These are phyloP conservation scores for Cinara cedri DNA, from an alignment of 2,888 invertebrate species.

Conservation along the genomic window DNA sequence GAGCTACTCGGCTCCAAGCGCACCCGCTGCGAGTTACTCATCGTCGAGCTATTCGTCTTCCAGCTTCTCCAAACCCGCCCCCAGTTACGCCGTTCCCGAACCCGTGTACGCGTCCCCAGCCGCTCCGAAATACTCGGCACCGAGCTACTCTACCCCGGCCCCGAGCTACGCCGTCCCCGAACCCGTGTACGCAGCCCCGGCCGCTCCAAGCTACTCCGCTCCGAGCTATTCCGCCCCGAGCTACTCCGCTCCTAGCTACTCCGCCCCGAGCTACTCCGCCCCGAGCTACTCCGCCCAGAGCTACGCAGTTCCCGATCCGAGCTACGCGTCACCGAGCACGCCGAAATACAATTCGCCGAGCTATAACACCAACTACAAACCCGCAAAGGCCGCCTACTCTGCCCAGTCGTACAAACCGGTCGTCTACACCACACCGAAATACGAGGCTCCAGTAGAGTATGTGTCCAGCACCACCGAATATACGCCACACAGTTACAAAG, in stretches of 20 bases:
- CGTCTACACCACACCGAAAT: slow-evolving; percentile 44
- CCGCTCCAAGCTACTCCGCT: slow-evolving; percentile 40
- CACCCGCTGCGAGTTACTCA: slow-evolving; percentile 16
- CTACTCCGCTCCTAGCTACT: slow-evolving; percentile 27
- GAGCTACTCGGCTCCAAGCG: slow-evolving; percentile 27
- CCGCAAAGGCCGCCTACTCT: slow-evolving; percentile 46
- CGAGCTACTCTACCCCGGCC: slow-evolving; percentile 26
- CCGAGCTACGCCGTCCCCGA: slow-evolving; percentile 21
- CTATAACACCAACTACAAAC: slow-evolving; percentile 34
- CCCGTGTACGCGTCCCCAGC: slow-evolving; percentile 20
- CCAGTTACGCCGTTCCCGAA: slow-evolving; percentile 22
- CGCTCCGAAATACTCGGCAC: slow-evolving; percentile 33
- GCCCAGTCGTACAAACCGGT: slow-evolving; percentile 53
- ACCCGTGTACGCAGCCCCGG: slow-evolving; percentile 14
- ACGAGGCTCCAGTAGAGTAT: slow-evolving; percentile 28
- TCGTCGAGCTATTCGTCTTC: background rate
- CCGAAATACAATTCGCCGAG: slow-evolving; percentile 43
- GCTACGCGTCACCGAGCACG: slow-evolving; percentile 37
- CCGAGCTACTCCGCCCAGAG: slow-evolving; percentile 33
- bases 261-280: slow-evolving; percentile 6
- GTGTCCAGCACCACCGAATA: slow-evolving; percentile 50
- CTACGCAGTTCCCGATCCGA: slow-evolving; percentile 50
- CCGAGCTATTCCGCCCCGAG: slow-evolving; percentile 25
- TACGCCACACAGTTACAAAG: slow-evolving; percentile 45
- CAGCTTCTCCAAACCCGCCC: slow-evolving; percentile 25